Conservation (phyloP, 2,888 invertebrate species). For the Rhamnusium bicolor region DNA sequence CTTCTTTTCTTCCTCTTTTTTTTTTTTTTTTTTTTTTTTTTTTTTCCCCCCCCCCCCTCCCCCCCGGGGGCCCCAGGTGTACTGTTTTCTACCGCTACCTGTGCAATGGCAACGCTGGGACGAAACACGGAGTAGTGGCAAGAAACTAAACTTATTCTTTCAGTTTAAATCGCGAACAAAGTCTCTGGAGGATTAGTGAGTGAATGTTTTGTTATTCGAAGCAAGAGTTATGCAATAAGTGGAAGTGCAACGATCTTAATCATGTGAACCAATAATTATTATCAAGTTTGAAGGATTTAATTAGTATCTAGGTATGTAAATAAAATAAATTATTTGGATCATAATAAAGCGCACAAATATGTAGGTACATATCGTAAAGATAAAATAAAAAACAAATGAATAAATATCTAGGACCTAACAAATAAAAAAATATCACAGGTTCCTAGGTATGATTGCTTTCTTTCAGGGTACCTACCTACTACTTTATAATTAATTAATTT, state of each 20-base stretch:
- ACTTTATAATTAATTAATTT: too few relatives aligned
- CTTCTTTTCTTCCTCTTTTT: too few relatives aligned
- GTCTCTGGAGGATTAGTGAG: constrained; percentile 10
- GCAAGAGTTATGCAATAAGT: constrained; percentile 12
- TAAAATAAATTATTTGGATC: not conserved
- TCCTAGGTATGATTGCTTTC: not conserved
- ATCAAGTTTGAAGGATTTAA: not conserved
- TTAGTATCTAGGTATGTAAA: not conserved
- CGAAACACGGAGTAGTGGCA: constrained; percentile 2
- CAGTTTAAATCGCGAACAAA: constrained; percentile 12
- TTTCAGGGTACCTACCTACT: too few relatives aligned
- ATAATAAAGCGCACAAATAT: not conserved
- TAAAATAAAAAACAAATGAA: not conserved
- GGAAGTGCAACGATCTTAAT: constrained; percentile 7
- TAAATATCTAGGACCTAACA: not conserved
- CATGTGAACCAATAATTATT: constrained; percentile 1
- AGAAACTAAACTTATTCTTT: constrained; percentile 8
- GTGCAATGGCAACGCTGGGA: not conserved
- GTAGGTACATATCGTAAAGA: not conserved
- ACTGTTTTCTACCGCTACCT: constrained; percentile 13
- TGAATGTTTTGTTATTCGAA: constrained; percentile 8
- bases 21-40: too few relatives aligned
- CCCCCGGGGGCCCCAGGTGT: not conserved
- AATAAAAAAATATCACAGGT: not conserved
- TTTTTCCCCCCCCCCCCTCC: too few relatives aligned